Base-by-base conservation (phyloP, 2,888 invertebrate species). In the Pheosia tremula region DNA sequence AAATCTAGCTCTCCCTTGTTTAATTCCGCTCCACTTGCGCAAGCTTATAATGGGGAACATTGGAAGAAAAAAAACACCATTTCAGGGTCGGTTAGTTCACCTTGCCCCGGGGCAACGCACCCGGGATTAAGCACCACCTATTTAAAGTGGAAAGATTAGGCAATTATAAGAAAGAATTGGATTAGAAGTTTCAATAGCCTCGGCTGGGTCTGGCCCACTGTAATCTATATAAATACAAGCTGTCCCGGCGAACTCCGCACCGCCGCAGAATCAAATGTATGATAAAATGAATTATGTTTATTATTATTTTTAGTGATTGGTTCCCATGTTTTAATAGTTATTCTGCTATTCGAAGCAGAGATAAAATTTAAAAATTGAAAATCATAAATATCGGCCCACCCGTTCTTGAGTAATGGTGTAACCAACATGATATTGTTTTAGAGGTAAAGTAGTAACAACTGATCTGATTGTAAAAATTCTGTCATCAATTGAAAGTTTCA, bases 11-110 rank as follows among this genome's bases (percentile, higher is more conserved):
- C 79, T 74, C 84, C 85, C 86, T 81, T 81, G 74, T 77, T 77
- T 82, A 79, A 85, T 81, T 83, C 80, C 78, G 78, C 79, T 73
- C 74, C 71, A 74, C 76, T 71, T 75, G 67, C 67, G 69, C 67
- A 77, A 78, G 81, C 70, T 75, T 75, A 75, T 75, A 75, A 75
- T 74, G 80, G 86, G 84, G 84, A 85, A 85, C 79, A 84, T 85
- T 83, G 85, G 88, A 56, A 56, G 24, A 56, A 10, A 37, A 56
- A 88, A 91, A 90, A 88, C 88, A 85, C 87, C 87, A 87, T 89
- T 90, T 89, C 86, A 88, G 85, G 90, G 88, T 81, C 85, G 86
- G 89, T 85, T 90, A 83, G 83, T 81, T 85, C 84, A 87, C 86
- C 87, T 86, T 81, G 74, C 72, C 39, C 39, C 68, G 73, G 71